phyloP scores from a whole-genome alignment of 2,888 invertebrate species.

The Drosophila nr. medialis region DNA sequence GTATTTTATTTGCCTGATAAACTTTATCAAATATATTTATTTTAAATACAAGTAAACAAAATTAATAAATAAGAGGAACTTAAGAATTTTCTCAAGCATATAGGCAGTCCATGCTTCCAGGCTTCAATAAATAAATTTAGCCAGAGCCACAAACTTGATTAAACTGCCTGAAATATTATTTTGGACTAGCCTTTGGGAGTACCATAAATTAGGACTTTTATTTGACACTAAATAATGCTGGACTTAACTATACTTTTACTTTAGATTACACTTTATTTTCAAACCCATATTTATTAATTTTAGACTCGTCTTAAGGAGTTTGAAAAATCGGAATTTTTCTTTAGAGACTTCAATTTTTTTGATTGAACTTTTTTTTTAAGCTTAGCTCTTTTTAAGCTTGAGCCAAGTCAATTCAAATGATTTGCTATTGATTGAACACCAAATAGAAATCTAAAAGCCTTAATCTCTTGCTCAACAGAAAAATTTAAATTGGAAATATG shows the following conservation, averaged over 20 bases:
- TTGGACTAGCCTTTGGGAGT: too few species aligned
- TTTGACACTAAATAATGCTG: background rate
- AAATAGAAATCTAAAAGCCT: background rate
- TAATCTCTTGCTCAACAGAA: background rate
- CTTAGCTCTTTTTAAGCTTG: background rate
- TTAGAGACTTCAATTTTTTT: background rate
- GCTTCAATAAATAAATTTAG: too few species aligned
- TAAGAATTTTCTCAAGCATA: background rate
- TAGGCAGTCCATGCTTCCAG: background rate
- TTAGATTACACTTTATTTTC: background rate
- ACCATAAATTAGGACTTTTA: background rate
- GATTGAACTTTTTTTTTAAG: background rate
- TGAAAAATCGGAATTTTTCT: background rate
- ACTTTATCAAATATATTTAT: too few species aligned
- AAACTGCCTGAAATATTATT: too few species aligned
- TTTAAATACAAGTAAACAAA: too few species aligned
- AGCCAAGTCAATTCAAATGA: too few species aligned
- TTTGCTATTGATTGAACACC: background rate
- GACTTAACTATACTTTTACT: background rate
- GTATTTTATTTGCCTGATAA: too few species aligned
- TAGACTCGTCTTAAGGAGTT: background rate
- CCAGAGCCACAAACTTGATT: too few species aligned
- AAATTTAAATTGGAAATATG: background rate
- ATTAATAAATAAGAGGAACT: background rate
- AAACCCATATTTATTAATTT: background rate